Conservation (phyloP, 2,113 vertebrate species). For the Pavo muticus region DNA sequence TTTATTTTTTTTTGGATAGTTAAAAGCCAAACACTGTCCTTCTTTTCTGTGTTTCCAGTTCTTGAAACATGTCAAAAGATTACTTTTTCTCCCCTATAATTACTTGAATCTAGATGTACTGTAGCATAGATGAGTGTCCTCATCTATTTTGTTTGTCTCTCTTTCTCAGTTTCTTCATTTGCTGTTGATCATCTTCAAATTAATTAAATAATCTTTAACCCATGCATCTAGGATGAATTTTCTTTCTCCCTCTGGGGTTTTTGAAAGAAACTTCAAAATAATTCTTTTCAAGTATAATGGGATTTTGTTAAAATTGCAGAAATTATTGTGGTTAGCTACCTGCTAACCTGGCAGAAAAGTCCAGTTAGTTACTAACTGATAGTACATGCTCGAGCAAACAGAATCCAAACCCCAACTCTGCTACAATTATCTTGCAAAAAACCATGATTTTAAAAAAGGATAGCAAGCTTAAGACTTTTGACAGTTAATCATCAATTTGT, state of each 20-base stretch:
- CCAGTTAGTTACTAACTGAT: not conserved
- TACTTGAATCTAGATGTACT: not conserved
- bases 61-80: not conserved
- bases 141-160: slow-evolving; percentile 20
- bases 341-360: not conserved
- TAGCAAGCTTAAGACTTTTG: not conserved
- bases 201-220: slow-evolving; percentile 45
- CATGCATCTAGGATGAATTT: not conserved
- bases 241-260: not conserved
- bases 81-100: not conserved
- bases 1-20: not conserved
- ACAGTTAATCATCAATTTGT: not conserved
- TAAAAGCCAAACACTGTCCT: not conserved
- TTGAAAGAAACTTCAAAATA: slow-evolving; percentile 45
- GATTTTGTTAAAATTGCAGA: not conserved
- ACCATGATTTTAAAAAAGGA: not conserved
- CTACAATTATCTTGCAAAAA: not conserved
- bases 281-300: slow-evolving; percentile 3
- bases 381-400: not conserved
- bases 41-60: not conserved
- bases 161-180: slow-evolving; percentile 7
- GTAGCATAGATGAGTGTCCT: not conserved
- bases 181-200: slow-evolving; percentile 42
- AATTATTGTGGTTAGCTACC: not conserved
- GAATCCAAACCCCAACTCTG: not conserved